These are phyloP conservation scores for Sterrhoptilus dennistouni DNA, from an alignment of 2,113 vertebrate genomes.

Conservation along the genomic window DNA sequence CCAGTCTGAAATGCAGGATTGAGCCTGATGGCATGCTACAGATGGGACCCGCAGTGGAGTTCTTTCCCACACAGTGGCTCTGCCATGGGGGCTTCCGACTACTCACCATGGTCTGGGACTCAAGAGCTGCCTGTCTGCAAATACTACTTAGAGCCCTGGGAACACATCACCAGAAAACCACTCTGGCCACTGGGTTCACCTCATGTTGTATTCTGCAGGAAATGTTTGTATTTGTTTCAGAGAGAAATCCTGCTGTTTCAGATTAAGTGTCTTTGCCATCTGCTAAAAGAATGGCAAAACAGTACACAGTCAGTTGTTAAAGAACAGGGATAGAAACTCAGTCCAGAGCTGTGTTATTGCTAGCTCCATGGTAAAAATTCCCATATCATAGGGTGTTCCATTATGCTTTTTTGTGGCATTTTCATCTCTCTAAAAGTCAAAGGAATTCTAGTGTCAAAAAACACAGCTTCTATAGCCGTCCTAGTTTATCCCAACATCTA, in stretches of 20 bases:
- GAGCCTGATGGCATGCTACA: not conserved
- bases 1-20: not conserved
- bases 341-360: not conserved
- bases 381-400: not conserved
- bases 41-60: not conserved
- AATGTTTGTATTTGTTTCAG: not conserved
- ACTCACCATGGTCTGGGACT: fast-evolving
- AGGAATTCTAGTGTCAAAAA: not conserved
- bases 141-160: not conserved
- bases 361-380: not conserved
- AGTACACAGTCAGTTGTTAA: not conserved
- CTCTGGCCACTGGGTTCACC: not conserved
- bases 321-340: not conserved
- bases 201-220: not conserved
- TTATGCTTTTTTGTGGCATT: not conserved
- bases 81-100: fast-evolving
- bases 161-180: not conserved
- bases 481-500: not conserved
- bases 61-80: fast-evolving
- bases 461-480: not conserved
- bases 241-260: not conserved
- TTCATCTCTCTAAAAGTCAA: not conserved
- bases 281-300: not conserved
- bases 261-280: not conserved
- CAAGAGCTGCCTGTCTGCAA: not conserved